These are phyloP conservation scores for Drosophila quadrilineata DNA, from an alignment of 1,140 invertebrate species.

Conservation along the genomic window DNA sequence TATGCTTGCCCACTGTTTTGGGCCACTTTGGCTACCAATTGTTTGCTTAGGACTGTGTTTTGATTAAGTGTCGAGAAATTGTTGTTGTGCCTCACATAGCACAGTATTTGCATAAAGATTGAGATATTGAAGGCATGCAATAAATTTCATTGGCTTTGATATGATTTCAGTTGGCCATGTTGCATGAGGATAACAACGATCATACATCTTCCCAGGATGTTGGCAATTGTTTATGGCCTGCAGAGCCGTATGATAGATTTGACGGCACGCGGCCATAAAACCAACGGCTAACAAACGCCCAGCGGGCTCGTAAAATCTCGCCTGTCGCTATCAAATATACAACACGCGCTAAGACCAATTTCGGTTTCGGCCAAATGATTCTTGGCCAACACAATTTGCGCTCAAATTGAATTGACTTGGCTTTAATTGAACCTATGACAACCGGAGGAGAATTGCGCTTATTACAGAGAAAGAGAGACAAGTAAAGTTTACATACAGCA, in stretches of 20 bases:
- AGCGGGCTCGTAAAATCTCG: constrained; percentile 47
- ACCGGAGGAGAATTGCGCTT: background rate
- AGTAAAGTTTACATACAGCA: constrained; percentile 32
- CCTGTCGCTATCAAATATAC: constrained; percentile 44
- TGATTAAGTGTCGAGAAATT: constrained; percentile 71
- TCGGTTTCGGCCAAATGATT: background rate
- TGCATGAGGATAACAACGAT: too few relatives aligned
- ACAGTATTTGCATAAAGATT: constrained; percentile 67
- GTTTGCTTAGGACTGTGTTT: constrained; percentile 70
- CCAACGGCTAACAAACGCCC: constrained; percentile 32
- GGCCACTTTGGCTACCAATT: constrained; percentile 6
- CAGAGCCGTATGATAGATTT: constrained; percentile 68
- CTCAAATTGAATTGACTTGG: constrained; percentile 1
- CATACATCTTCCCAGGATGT: too few relatives aligned
- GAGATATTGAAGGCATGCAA: constrained; percentile 53
- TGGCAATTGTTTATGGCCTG: constrained; percentile 59
- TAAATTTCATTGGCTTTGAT: constrained; percentile 6
- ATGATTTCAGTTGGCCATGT: too few relatives aligned
- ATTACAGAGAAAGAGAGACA: constrained; percentile 23
- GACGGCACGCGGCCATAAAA: constrained; percentile 56
- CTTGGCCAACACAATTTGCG: background rate
- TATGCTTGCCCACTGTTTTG: constrained; percentile 2
- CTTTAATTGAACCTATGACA: constrained; percentile 22
- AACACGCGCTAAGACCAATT: constrained; percentile 8
- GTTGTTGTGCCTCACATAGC: too few relatives aligned